A percentile compares a stretch with the other conserved stretches of the same genome.
Evolutionary conservation across 1,140 invertebrate species (phyloP).

Genomic region (Brevipalpus yothersi): DNA sequence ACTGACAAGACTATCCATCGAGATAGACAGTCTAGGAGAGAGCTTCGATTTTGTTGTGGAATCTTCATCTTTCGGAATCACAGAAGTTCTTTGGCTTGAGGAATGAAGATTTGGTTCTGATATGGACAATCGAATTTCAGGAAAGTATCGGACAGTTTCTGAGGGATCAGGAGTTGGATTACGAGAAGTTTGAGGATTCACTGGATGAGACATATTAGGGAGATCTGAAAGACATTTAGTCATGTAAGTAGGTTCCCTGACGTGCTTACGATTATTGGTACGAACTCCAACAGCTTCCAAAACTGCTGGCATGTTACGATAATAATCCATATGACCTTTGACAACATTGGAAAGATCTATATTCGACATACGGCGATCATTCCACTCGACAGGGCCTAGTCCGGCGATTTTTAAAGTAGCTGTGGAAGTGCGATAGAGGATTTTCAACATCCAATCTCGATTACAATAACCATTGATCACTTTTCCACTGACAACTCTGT

Average conservation of each 20-base stretch:
- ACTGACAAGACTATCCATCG: no score
- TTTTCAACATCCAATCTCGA: slow-evolving; percentile 39
- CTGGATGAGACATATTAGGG: neutral
- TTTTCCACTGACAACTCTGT: slow-evolving; percentile 31
- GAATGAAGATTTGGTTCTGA: neutral
- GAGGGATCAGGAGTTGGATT: neutral
- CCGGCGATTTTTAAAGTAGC: slow-evolving; percentile 32
- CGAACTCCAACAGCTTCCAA: slow-evolving; percentile 22
- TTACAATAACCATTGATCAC: slow-evolving; percentile 37
- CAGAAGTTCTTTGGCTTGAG: neutral
- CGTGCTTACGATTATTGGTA: neutral
- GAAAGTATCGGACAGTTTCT: neutral
- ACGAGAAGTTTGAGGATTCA: neutral
- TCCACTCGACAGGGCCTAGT: slow-evolving; percentile 28
- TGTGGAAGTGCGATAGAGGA: slow-evolving; percentile 36
- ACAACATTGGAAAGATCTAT: slow-evolving; percentile 34
- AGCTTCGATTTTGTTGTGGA: no score
- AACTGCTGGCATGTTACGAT: slow-evolving; percentile 32
- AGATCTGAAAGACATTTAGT: neutral
- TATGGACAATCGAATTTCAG: neutral
- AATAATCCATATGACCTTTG: slow-evolving; percentile 34
- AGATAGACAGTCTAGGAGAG: no score
- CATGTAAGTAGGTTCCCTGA: neutral
- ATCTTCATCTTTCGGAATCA: neutral
- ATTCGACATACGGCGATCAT: slow-evolving; percentile 30